Evolutionary conservation across 2,797 vertebrate genomes (phyloP).

Genomic region (Characodon lateralis): DNA sequence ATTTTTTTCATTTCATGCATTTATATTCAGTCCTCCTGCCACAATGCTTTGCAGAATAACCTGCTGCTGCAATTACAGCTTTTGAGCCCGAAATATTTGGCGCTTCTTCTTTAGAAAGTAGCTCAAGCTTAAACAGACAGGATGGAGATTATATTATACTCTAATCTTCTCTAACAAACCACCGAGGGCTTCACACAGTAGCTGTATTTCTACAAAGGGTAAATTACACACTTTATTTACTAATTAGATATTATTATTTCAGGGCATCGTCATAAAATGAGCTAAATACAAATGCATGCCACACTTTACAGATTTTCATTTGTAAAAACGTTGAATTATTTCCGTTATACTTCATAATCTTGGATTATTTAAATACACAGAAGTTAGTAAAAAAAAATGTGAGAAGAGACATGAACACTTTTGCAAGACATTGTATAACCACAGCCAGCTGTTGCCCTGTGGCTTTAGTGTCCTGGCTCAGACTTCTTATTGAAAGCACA

Average conservation of each 20-base stretch:
- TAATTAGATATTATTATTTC: neutral
- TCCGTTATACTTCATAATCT: neutral
- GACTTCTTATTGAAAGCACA: slow-evolving; percentile 11
- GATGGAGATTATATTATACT: no score
- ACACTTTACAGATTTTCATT: neutral
- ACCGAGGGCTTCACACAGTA: no score
- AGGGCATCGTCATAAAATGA: no score
- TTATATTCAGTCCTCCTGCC: no score
- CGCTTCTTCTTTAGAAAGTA: no score
- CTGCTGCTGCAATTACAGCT: no score
- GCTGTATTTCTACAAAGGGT: no score
- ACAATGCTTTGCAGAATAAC: no score
- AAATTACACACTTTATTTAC: neutral
- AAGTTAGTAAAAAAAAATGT: neutral
- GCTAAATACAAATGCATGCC: neutral
- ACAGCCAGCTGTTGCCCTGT: neutral
- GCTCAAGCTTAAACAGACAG: no score
- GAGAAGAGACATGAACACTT: neutral
- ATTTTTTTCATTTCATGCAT: no score
- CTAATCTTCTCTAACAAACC: no score
- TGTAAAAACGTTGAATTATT: neutral
- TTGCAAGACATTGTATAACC: neutral
- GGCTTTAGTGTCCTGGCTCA: slow-evolving; percentile 4
- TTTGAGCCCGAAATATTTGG: no score
- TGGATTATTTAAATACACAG: neutral